These are phyloP conservation scores for Pandemis cinnamomeana DNA, from an alignment of 2,888 invertebrate species.

Conservation along the genomic window DNA sequence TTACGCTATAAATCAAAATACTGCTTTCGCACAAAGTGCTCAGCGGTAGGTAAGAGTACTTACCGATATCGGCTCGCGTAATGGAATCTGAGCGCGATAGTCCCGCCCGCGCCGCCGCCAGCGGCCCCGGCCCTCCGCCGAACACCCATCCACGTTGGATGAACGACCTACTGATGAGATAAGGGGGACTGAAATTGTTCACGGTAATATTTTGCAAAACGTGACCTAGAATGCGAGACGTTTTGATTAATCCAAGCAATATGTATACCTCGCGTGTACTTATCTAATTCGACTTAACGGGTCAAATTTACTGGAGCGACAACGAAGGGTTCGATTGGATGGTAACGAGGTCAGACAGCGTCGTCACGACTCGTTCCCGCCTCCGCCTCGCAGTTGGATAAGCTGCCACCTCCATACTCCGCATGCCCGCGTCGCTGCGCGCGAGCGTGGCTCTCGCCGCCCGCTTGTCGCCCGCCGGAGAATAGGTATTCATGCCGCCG, in stretches of 20 bases:
- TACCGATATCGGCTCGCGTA: neutral
- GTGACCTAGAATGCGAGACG: too few relatives aligned
- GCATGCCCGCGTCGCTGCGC: neutral
- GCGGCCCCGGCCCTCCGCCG: neutral
- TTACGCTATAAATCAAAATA: neutral
- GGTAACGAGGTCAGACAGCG: neutral
- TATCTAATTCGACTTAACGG: neutral
- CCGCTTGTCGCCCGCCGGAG: neutral
- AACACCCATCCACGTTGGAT: neutral
- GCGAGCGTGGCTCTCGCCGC: neutral
- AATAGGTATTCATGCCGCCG: constrained; percentile 1
- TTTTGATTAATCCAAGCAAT: too few relatives aligned
- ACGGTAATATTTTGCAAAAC: too few relatives aligned
- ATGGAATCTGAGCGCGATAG: constrained; percentile 1
- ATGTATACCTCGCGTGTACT: neutral
- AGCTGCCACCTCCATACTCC: neutral
- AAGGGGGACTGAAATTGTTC: too few relatives aligned
- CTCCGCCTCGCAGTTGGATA: neutral
- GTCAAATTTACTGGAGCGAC: neutral
- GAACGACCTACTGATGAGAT: too few relatives aligned
- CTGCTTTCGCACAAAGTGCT: neutral
- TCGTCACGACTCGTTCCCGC: neutral
- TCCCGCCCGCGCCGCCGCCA: neutral
- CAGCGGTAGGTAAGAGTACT: neutral
- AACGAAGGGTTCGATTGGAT: neutral